Evolutionary conservation across 2,888 invertebrate genomes (phyloP).

Genomic region (Galeruca laticollis): DNA sequence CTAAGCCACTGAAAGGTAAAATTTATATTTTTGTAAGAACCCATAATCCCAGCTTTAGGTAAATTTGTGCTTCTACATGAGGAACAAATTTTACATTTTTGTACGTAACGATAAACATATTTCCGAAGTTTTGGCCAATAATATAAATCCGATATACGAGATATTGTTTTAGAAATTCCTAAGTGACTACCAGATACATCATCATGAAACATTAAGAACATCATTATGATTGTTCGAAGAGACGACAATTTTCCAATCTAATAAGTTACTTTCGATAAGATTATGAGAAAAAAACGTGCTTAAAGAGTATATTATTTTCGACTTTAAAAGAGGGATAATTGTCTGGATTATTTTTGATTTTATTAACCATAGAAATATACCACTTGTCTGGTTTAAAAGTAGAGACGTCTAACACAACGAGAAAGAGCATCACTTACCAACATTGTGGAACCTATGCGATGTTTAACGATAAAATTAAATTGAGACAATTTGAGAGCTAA

Average conservation of each 20-base stretch:
- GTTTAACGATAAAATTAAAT: slow-evolving; percentile 45
- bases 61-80: slow-evolving; percentile 40
- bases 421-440: slow-evolving; percentile 39
- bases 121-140: slow-evolving; percentile 35
- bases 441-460: slow-evolving; percentile 33
- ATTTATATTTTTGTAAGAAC: slow-evolving; percentile 31
- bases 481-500: slow-evolving; percentile 48
- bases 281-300: slow-evolving; percentile 37
- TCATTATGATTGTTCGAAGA: slow-evolving; percentile 36
- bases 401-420: slow-evolving; percentile 27
- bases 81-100: slow-evolving; percentile 40
- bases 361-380: slow-evolving; percentile 40
- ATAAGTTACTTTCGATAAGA: slow-evolving; percentile 27
- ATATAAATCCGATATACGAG: slow-evolving; percentile 44
- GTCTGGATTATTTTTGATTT: slow-evolving; percentile 31
- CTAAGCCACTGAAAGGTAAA: slow-evolving; percentile 42
- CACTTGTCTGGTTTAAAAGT: slow-evolving; percentile 39
- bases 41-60: slow-evolving; percentile 42
- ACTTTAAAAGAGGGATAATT: slow-evolving; percentile 40
- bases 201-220: slow-evolving; percentile 42
- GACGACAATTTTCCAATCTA: slow-evolving; percentile 49
- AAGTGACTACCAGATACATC: slow-evolving; percentile 40
- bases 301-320: slow-evolving; percentile 40
- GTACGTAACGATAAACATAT: slow-evolving; percentile 34
- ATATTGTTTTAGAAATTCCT: slow-evolving; percentile 42